Evolutionary conservation across 2,797 vertebrate genomes (phyloP), one percentile per base, ranked within the genome.

Genomic region (Xenopus petersii): DNA sequence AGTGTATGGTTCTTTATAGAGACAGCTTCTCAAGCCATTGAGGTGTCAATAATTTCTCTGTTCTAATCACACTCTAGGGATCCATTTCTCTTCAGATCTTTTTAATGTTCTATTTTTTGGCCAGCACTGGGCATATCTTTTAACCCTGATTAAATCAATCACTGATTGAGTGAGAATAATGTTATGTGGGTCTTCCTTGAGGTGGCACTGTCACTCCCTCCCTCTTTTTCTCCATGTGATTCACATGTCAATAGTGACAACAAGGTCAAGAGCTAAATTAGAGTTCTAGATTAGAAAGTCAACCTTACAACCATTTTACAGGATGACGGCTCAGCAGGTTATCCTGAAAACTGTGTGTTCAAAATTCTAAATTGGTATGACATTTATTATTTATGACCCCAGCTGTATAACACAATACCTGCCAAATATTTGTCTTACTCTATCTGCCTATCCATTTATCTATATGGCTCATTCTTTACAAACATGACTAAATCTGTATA

Each of bases 211-310:
- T 77, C 56, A 71, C 33, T 60, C 54, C 62, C 74, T 70, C 59
- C 54, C 49, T 10, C 49, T 51, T 49, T 65, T 75, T 71, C 64
- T 67, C 21, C 47, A 26, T 15, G 48, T 70, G 48, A 69, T 75
- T 67, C 60, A 56, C 73, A 75, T 70, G 67, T 64, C 74, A 69
- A 69, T 55, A 69, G 60, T 70, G 60, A 75, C 67, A 75, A 69
- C 46, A 77, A 61, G 63, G 63, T 77, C 64, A 11, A n/a, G 66
- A 36, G 75, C 26, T 67, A 61, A 77, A 71, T 77, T 75, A 70
- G 24, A 70, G 62, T 62, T 49, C 13, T 49, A 49, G 48, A 49
- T 49, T 76, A 55, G 68, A 55, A 71, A 67, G 56, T 42, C 62
- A 76, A 76, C 70, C 42, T 49, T 64, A 46, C 42, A 76, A 46